Percentiles rank a stretch among this genome's conserved stretches.
Evolutionary conservation across 2,113 vertebrate species (phyloP).

Genomic region (Danionella cerebrum): DNA sequence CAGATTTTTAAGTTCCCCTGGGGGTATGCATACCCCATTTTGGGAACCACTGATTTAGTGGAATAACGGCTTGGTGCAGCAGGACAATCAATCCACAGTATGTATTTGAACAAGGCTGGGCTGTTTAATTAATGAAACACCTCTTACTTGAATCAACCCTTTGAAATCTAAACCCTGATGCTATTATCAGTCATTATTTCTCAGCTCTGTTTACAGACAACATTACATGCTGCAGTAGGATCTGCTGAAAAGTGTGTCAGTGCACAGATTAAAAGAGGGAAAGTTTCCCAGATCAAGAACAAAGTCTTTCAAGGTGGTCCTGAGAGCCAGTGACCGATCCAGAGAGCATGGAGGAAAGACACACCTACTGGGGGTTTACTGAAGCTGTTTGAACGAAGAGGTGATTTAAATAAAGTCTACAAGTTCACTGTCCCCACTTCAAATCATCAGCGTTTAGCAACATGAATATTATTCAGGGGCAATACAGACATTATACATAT

Average conservation of each 20-base stretch:
- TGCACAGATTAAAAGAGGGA: slow-evolving; percentile 36
- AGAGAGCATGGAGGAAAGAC: not conserved
- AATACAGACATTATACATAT: too few species aligned
- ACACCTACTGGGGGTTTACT: slow-evolving; percentile 20
- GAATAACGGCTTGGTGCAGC: too few species aligned
- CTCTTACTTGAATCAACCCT: not conserved
- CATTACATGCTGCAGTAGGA: slow-evolving; percentile 16
- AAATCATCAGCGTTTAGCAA: too few species aligned
- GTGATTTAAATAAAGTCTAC: too few species aligned
- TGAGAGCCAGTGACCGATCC: slow-evolving; percentile 13
- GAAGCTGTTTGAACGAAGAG: slow-evolving; percentile 1
- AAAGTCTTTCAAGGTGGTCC: slow-evolving; percentile 41
- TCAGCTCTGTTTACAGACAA: slow-evolving; percentile 28
- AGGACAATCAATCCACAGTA: too few species aligned
- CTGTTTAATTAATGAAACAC: slow-evolving; percentile 26
- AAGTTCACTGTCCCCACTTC: too few species aligned
- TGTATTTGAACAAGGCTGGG: too few species aligned
- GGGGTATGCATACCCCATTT: too few species aligned
- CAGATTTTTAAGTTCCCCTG: too few species aligned
- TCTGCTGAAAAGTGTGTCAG: slow-evolving; percentile 3
- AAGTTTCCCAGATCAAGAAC: slow-evolving; percentile 26
- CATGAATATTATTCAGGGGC: too few species aligned
- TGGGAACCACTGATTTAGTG: too few species aligned
- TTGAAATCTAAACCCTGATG: not conserved
- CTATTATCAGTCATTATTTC: not conserved